phyloP scores from a whole-genome alignment of 2,888 invertebrate species.

The Xestia sexstrigata region DNA sequence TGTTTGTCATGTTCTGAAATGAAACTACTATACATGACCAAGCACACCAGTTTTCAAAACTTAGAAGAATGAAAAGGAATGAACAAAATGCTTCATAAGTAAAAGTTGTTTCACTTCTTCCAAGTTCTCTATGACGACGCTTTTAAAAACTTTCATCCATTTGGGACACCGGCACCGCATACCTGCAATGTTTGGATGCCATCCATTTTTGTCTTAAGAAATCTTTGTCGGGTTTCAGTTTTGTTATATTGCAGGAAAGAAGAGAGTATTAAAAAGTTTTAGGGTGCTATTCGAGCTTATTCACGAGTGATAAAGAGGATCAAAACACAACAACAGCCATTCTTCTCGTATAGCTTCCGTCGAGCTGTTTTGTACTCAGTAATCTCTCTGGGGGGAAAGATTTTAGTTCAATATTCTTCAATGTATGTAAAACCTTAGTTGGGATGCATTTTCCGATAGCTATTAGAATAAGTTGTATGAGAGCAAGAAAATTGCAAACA shows the following conservation, averaged over 20 bases:
- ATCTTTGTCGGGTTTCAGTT: constrained; percentile 30
- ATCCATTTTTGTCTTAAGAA: constrained; percentile 34
- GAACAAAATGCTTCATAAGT: constrained; percentile 8
- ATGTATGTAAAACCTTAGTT: neutral
- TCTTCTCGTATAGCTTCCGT: constrained; percentile 11
- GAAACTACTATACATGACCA: no score
- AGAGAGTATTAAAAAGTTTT: constrained; percentile 35
- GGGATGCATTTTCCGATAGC: neutral
- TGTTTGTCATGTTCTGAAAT: no score
- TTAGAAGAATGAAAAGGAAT: constrained; percentile 21
- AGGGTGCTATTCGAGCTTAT: constrained; percentile 15
- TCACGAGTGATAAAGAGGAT: constrained; percentile 14
- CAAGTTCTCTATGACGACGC: constrained; percentile 32
- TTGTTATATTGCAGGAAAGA: constrained; percentile 24
- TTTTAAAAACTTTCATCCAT: constrained; percentile 46
- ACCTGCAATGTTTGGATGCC: constrained; percentile 37
- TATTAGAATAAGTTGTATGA: neutral
- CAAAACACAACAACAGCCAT: constrained; percentile 19
- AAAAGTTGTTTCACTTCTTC: constrained; percentile 24
- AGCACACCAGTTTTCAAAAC: neutral
- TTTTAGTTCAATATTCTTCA: constrained; percentile 20
- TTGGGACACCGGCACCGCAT: constrained; percentile 33
- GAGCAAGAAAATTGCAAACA: neutral
- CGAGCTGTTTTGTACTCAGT: neutral
- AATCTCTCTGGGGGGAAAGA: constrained; percentile 10